phyloP scores from a whole-genome alignment of 2,888 invertebrate species.

The Chalcis sispes region DNA sequence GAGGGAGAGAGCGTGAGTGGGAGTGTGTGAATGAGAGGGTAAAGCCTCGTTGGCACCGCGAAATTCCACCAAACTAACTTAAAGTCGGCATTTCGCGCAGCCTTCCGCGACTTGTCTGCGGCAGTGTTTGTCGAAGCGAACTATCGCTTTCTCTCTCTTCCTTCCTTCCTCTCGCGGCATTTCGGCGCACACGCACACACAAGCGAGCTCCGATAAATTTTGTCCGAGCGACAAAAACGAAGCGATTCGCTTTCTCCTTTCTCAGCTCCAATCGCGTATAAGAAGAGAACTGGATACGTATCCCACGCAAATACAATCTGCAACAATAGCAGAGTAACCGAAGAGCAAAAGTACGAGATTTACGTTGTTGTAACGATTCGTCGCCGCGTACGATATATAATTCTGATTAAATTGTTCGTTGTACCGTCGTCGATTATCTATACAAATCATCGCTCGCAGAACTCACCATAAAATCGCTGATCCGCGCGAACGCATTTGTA shows the following conservation, averaged over 20 bases:
- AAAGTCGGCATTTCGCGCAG: conserved; percentile 42
- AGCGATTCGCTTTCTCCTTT: no score
- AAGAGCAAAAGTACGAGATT: no score
- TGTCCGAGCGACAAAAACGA: neutral
- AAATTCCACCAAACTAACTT: conserved; percentile 62
- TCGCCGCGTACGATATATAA: conserved; percentile 39
- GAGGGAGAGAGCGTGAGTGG: conserved; percentile 56
- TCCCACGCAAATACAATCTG: no score
- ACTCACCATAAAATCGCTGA: no score
- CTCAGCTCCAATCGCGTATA: no score
- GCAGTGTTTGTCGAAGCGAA: conserved; percentile 15
- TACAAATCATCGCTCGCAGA: no score
- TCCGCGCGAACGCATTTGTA: no score
- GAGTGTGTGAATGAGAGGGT: conserved; percentile 52
- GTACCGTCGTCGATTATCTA: conserved; percentile 25
- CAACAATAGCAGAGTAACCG: no score
- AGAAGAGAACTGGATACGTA: neutral
- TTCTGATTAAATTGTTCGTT: conserved; percentile 1
- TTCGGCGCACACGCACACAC: neutral
- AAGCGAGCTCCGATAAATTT: neutral
- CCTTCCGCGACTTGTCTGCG: conserved; percentile 5
- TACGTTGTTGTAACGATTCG: conserved; percentile 40
- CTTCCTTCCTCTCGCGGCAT: conserved; percentile 5
- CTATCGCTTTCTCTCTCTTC: neutral
- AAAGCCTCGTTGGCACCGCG: conserved; percentile 53